phyloP scores from a whole-genome alignment of 2,113 vertebrate genomes.

The Myiagra hebetior region DNA sequence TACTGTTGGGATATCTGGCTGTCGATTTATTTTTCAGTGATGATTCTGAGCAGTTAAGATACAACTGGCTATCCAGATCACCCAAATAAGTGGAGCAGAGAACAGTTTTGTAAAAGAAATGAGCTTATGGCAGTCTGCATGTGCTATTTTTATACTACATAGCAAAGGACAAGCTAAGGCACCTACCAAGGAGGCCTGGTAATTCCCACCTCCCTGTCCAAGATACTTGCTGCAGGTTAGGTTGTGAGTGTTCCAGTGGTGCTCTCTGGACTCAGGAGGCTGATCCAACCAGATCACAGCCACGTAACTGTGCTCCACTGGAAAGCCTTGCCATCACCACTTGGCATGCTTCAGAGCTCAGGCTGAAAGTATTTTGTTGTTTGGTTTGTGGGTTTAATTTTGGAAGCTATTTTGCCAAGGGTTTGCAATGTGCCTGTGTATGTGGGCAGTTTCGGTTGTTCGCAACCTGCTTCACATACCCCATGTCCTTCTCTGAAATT shows the following conservation, averaged over 20 bases:
- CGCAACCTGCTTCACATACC: not conserved
- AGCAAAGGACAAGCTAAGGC: not conserved
- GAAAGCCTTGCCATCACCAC: not conserved
- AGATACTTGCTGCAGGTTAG: not conserved
- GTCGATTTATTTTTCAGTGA: not conserved
- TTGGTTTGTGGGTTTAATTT: not conserved
- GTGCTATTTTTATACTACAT: not conserved
- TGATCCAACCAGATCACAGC: not conserved
- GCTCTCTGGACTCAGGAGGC: not conserved
- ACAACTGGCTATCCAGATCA: not conserved
- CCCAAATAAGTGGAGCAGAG: not conserved
- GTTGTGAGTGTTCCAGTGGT: not conserved
- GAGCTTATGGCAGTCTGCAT: not conserved
- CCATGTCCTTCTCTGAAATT: not conserved
- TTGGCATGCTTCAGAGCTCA: not conserved
- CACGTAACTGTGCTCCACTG: rapidly evolving
- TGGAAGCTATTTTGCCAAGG: not conserved
- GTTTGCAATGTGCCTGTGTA: not conserved
- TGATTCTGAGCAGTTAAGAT: not conserved
- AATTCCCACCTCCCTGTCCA: not conserved
- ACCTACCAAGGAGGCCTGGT: not conserved
- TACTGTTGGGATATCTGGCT: not conserved
- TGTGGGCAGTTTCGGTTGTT: not conserved
- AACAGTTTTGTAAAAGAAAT: not conserved
- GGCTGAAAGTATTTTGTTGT: not conserved